These are phyloP conservation scores for Otis tarda DNA, from an alignment of 2,113 vertebrate genomes.

Conservation along the genomic window DNA sequence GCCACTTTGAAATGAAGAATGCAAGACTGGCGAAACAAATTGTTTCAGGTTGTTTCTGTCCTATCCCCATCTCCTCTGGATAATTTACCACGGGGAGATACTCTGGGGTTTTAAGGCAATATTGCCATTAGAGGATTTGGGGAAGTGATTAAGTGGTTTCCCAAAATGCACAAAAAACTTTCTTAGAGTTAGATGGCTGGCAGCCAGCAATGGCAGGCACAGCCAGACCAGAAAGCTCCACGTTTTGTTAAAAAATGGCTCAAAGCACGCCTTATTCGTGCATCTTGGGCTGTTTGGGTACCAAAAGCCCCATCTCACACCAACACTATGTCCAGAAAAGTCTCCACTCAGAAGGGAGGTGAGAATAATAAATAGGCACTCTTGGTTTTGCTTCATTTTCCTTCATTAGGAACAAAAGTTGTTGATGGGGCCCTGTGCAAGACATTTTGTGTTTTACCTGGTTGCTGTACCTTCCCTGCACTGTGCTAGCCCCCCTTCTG, in stretches of 20 bases:
- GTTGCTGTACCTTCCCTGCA: background rate
- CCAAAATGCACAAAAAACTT: background rate
- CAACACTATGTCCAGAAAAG: background rate
- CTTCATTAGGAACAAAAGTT: background rate
- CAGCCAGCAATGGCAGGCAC: background rate
- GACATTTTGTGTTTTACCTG: background rate
- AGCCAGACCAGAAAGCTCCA: background rate
- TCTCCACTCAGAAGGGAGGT: background rate
- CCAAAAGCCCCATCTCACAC: background rate
- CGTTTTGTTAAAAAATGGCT: background rate
- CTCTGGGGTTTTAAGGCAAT: background rate
- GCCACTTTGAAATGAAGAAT: background rate
- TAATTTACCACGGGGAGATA: background rate
- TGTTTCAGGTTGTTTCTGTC: background rate
- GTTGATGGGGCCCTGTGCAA: background rate
- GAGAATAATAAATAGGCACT: background rate
- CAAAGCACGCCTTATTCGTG: background rate
- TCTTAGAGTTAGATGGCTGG: background rate
- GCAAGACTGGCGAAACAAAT: background rate
- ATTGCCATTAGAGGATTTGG: background rate
- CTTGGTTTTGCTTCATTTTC: background rate
- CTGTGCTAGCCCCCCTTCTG: fast-evolving
- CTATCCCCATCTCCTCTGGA: background rate
- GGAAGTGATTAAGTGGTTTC: background rate
- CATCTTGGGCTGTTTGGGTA: background rate